These are phyloP conservation scores for Dysmachus trigonus DNA, from an alignment of 2,888 invertebrate species.

Conservation along the genomic window DNA sequence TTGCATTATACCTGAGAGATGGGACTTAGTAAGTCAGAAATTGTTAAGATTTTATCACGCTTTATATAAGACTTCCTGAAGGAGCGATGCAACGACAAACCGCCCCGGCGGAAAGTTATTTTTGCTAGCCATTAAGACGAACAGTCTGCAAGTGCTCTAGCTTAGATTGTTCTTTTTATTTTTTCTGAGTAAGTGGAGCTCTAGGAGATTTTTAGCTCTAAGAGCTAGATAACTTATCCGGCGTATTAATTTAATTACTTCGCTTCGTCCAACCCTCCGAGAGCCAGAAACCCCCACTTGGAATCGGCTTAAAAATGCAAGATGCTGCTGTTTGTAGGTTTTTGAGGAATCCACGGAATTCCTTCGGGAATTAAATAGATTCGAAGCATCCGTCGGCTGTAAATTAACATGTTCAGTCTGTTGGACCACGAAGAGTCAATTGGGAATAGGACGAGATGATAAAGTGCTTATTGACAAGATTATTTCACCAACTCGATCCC, in stretches of 20 bases:
- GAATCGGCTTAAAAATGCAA: constrained; percentile 21
- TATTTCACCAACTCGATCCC: constrained; percentile 13
- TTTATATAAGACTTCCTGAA: background rate
- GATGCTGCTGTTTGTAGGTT: background rate
- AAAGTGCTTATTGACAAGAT: constrained; percentile 36
- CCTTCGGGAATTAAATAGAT: background rate
- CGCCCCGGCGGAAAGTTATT: background rate
- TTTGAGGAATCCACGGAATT: background rate
- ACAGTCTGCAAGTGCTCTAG: background rate
- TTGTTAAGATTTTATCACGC: background rate
- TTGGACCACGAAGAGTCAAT: background rate
- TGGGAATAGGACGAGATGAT: constrained; percentile 15
- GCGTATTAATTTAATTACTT: constrained; percentile 7
- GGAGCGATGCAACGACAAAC: background rate
- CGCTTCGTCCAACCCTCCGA: background rate
- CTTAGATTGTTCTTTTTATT: too few relatives aligned
- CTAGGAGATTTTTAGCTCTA: background rate
- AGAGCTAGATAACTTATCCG: background rate
- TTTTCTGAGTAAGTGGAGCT: background rate
- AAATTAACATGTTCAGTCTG: background rate
- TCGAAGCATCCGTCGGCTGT: background rate
- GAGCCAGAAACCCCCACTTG: background rate
- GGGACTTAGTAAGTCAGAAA: background rate
- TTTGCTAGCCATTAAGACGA: background rate
- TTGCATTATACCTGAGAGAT: background rate